Evolutionary conservation across 2,113 vertebrate genomes (phyloP).

Genomic region (Speoplatyrhinus poulsoni): DNA sequence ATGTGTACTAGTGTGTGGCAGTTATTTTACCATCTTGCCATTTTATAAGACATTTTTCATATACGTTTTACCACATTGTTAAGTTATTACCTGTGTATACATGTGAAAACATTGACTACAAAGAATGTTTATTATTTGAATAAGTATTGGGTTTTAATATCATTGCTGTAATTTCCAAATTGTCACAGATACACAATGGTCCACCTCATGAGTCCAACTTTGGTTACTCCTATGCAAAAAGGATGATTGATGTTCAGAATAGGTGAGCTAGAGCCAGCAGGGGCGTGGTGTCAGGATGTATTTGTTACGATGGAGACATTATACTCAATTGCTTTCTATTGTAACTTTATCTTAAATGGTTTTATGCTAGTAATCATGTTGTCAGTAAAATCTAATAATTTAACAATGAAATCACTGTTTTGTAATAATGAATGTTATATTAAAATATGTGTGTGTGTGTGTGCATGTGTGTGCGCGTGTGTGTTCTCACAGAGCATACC

Average conservation of each 20-base stretch:
- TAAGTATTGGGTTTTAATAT: background rate
- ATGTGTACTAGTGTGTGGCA: too few relatives aligned
- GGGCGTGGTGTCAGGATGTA: background rate
- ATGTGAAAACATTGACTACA: background rate
- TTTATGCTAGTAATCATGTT: too few relatives aligned
- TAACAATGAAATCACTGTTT: too few relatives aligned
- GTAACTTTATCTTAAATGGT: too few relatives aligned
- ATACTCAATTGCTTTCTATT: background rate
- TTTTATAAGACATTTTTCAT: too few relatives aligned
- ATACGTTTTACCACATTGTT: too few relatives aligned
- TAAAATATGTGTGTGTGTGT: too few relatives aligned
- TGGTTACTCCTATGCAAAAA: conserved; percentile 88
- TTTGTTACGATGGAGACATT: background rate
- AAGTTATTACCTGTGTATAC: background rate
- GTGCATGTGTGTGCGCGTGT: background rate
- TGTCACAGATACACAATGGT: conserved; percentile 83
- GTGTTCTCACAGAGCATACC: conserved; percentile 47
- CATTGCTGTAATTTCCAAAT: background rate
- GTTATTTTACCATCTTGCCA: too few relatives aligned
- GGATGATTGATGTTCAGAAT: conserved; percentile 91
- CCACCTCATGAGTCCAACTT: conserved; percentile 88
- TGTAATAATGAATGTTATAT: background rate
- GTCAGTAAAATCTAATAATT: too few relatives aligned
- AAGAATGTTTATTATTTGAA: background rate
- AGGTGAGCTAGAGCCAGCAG: conserved; percentile 73